A percentile compares a stretch with the other conserved stretches of the same genome.
Conservation (phyloP, 2,888 invertebrate species). For the Amiota communis region DNA sequence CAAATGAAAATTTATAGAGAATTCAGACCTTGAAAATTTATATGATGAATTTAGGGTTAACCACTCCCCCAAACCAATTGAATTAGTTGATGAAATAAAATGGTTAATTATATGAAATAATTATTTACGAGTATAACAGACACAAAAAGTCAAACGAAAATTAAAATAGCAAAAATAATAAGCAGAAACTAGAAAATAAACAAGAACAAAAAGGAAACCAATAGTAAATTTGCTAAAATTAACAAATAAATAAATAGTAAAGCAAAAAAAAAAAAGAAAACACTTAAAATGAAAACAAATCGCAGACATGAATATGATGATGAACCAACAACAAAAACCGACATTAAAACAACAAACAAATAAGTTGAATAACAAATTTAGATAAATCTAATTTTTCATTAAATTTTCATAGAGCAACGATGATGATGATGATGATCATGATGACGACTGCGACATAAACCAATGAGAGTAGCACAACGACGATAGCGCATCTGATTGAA, state of each 20-base stretch:
- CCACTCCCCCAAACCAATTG: neutral
- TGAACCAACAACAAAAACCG: neutral
- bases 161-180: neutral
- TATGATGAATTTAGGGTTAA: neutral
- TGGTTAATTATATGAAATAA: neutral
- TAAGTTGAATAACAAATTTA: slow-evolving; percentile 18
- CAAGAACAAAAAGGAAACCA: no score
- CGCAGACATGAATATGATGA: no score
- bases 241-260: no score
- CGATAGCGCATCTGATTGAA: neutral
- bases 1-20: neutral
- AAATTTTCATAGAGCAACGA: slow-evolving; percentile 16
- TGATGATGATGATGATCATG: neutral
- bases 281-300: no score
- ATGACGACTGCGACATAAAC: neutral
- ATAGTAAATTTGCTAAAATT: no score
- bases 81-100: slow-evolving; percentile 4
- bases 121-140: neutral
- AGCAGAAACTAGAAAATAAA: neutral
- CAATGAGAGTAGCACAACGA: neutral
- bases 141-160: neutral
- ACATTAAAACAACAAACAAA: neutral
- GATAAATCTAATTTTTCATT: slow-evolving; percentile 24
- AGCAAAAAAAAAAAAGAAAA: no score
- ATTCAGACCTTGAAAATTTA: neutral